These are phyloP conservation scores for Typhlomys cinereus DNA, from an alignment of 2,113 vertebrate species.

Conservation along the genomic window DNA sequence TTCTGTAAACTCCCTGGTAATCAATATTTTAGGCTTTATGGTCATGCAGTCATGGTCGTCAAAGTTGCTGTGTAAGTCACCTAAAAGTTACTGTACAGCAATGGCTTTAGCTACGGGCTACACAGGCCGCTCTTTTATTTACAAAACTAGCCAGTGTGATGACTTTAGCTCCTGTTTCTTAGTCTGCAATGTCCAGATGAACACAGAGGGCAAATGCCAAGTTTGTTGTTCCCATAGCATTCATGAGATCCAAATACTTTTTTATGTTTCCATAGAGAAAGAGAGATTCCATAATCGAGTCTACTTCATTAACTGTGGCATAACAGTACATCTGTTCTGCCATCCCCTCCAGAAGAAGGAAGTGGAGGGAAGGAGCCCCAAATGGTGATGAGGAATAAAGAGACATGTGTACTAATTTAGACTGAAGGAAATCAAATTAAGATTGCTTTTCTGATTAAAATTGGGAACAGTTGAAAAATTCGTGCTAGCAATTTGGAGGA, in stretches of 20 bases:
- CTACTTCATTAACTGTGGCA: neutral
- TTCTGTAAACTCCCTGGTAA: neutral
- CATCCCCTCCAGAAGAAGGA: neutral
- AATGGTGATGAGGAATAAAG: neutral
- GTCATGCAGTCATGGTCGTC: neutral
- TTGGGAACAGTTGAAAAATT: neutral
- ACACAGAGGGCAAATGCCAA: neutral
- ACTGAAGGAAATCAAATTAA: conserved; percentile 42
- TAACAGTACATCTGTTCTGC: neutral
- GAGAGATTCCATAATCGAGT: neutral
- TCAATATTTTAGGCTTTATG: neutral
- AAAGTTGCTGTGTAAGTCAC: fast-evolving
- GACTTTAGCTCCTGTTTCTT: neutral
- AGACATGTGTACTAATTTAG: neutral
- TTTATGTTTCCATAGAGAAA: neutral
- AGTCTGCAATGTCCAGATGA: neutral
- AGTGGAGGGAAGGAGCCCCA: neutral
- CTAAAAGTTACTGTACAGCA: too few relatives aligned
- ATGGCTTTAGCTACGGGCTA: neutral
- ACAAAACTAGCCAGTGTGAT: neutral
- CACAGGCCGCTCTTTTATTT: neutral
- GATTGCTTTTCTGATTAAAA: conserved; percentile 50
- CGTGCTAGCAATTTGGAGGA: conserved; percentile 22
- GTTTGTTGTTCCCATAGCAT: neutral
- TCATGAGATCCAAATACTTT: neutral